Percentiles rank a stretch among this genome's conserved stretches.
Conservation (phyloP, 2,888 invertebrate species). For the Halocaridina rubra region DNA sequence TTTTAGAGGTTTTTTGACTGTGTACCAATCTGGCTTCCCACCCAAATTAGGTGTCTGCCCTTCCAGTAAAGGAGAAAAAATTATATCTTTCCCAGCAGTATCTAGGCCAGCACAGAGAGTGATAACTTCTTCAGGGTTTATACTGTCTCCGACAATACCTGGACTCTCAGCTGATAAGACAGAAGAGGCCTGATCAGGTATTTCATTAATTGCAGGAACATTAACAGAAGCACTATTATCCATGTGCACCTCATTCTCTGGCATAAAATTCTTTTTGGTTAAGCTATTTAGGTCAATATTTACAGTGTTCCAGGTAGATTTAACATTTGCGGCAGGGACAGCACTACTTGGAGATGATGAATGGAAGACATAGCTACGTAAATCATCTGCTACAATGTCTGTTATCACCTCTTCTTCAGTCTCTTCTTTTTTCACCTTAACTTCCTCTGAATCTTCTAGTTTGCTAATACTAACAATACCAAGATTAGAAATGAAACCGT, state of each 20-base stretch:
- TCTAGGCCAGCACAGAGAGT: conserved; percentile 41
- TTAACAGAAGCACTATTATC: neutral
- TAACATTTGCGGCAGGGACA: conserved; percentile 37
- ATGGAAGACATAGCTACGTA: conserved; percentile 48
- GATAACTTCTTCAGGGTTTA: conserved; percentile 45
- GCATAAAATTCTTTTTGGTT: conserved; percentile 10
- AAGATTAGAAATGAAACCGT: neutral
- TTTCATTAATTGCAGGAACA: neutral
- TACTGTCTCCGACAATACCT: conserved; percentile 26
- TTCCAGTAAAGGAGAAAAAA: neutral
- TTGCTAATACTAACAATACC: neutral
- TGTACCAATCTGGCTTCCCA: conserved; percentile 33
- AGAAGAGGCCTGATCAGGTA: neutral
- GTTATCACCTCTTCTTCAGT: conserved; percentile 36
- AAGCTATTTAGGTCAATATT: conserved; percentile 42
- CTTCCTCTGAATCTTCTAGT: neutral
- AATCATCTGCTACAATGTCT: neutral
- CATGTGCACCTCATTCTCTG: neutral
- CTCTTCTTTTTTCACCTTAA: neutral
- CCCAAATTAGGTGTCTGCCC: neutral
- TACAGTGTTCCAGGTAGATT: conserved; percentile 45
- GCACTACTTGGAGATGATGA: conserved; percentile 30
- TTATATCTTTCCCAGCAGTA: neutral
- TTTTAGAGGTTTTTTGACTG: conserved; percentile 44
- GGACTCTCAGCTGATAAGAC: neutral